Percentiles rank a stretch among this genome's conserved stretches.
phyloP scores from a whole-genome alignment of 92 coral and sea anemone genomes.

The Heteractis magnifica region DNA sequence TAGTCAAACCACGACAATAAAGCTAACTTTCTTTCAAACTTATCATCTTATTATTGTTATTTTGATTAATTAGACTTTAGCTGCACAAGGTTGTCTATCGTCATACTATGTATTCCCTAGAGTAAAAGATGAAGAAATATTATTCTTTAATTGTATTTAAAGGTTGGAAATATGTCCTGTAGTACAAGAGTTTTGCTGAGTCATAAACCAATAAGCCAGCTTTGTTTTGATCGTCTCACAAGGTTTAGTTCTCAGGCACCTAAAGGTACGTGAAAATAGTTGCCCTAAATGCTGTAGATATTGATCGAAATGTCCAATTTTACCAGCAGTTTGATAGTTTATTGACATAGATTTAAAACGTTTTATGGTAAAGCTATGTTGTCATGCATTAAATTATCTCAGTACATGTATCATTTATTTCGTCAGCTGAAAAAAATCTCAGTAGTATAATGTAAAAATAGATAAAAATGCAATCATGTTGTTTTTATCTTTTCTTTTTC shows the following conservation, averaged over 20 bases:
- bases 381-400: no score
- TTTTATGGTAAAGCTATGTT: no score
- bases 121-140: neutral
- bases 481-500: no score
- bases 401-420: no score
- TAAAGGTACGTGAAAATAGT: conserved; percentile 27
- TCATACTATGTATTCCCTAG: neutral
- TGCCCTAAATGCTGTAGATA: neutral
- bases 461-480: neutral
- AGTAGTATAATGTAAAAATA: neutral
- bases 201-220: conserved; percentile 25
- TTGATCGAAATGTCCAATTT: no score
- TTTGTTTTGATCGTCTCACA: conserved; percentile 12
- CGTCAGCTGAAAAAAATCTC: no score
- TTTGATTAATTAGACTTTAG: neutral
- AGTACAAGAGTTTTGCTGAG: conserved; percentile 48
- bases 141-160: neutral
- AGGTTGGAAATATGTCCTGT: conserved; percentile 37
- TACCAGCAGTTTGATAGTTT: neutral
- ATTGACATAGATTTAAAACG: neutral
- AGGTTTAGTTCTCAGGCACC: conserved; percentile 41
- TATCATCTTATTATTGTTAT: neutral
- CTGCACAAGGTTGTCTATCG: neutral
- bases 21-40: neutral
- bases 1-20: neutral